These are phyloP conservation scores for Ariolimax columbianus DNA, from an alignment of 2,888 invertebrate species.

Conservation along the genomic window DNA sequence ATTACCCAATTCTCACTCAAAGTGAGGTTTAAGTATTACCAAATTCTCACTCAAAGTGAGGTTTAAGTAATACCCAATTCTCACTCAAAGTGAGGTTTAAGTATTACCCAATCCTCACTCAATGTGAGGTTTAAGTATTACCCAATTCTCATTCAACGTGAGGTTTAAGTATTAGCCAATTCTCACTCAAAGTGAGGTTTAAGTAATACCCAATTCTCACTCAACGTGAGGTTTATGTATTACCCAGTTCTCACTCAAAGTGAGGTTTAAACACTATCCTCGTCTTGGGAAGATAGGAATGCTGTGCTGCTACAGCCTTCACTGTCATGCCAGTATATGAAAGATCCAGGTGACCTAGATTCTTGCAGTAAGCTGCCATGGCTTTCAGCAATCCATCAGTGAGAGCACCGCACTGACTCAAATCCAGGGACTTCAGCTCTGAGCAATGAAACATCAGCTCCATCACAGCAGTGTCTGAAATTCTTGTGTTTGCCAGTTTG, in stretches of 20 bases:
- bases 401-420: slow-evolving; percentile 84
- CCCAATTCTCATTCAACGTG: too few species aligned
- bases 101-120: too few species aligned
- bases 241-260: slow-evolving; percentile 37
- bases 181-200: too few species aligned
- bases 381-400: slow-evolving; percentile 82
- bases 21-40: too few species aligned
- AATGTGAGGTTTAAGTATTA: too few species aligned
- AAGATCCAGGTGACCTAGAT: slow-evolving; percentile 83
- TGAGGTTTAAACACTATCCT: slow-evolving; percentile 46
- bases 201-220: too few species aligned
- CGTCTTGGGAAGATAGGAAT: slow-evolving; percentile 61
- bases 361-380: slow-evolving; percentile 81
- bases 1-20: too few species aligned
- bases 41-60: too few species aligned
- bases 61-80: too few species aligned
- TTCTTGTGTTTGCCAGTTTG: slow-evolving; percentile 81
- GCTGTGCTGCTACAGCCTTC: slow-evolving; percentile 69
- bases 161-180: too few species aligned
- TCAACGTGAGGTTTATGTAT: too few species aligned
- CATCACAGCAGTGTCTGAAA: slow-evolving; percentile 84
- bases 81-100: too few species aligned
- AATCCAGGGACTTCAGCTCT: slow-evolving; percentile 82
- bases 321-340: slow-evolving; percentile 76
- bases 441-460: slow-evolving; percentile 78